Base-by-base conservation (phyloP, 2,113 vertebrate species). In the Melanostigma gelatinosum region DNA sequence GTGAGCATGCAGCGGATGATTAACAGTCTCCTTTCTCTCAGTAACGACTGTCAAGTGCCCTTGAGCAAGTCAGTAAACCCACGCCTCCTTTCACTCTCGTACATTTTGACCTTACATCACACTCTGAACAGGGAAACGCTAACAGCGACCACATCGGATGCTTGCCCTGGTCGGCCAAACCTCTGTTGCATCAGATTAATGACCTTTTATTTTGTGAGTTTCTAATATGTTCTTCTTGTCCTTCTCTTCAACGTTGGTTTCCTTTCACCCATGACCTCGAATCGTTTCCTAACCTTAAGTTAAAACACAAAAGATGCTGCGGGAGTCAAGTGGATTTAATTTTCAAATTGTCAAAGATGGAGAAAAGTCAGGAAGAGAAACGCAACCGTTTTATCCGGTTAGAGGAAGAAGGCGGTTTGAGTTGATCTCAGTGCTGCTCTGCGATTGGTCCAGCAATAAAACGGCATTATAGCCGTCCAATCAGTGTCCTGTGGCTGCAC, bases 1-100 rank as follows among this genome's bases (percentile, higher is more conserved):
- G 75, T 87, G 78, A 88, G 85, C 85, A 88, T 86, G 88, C 72
- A 86, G 68, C 2, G 79, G 85, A 90, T 89, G 89, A 92, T 92
- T 91, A 89, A 88, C 84, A 75, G 78, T 77, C 70, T 78, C 69
- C 70, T 75, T 86, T 88, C 84, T 72, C 48, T 54, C 64, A 44
- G 75, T 85, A 76, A 81, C 65, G 52, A 83, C 72, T 73, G 69
- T 79, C 80, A 83, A 82, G 82, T 82, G 84, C 87, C 91, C 87
- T 92, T 90, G 86, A 85, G 89, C 84, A 85, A 88, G 75, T 79
- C 75, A 27, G 16, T 42, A 73, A 75, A 80, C 71, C 63, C 69
- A 76, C 50, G 13, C 75, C 80, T 63, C 58, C 84, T 61, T 72
- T 82, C 50, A 55, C 75, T 65, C 27, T 69, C 36, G 48, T 82